These are phyloP conservation scores for Notodonta ziczac DNA, from an alignment of 2,888 invertebrate species.

Conservation along the genomic window DNA sequence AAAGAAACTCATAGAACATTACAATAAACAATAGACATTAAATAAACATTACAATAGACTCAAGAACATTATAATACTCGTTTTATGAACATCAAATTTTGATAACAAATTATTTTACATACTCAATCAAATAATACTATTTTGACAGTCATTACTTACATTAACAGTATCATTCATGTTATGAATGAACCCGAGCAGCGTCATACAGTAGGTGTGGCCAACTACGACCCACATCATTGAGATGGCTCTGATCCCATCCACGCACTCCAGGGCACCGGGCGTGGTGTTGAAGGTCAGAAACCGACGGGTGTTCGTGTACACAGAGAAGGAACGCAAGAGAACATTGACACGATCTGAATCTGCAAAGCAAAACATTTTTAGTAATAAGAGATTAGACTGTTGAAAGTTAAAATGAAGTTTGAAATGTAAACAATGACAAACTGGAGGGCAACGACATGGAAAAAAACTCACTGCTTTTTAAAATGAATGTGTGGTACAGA, in stretches of 20 bases:
- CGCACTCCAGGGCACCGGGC: conserved; percentile 63
- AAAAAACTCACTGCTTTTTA: conserved; percentile 47
- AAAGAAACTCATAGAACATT: no score
- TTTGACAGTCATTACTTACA: conserved; percentile 34
- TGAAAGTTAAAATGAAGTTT: no score
- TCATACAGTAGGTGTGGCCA: conserved; percentile 64
- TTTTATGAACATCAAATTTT: no score
- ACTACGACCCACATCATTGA: conserved; percentile 78
- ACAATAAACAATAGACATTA: no score
- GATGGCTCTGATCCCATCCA: conserved; percentile 71
- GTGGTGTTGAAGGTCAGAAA: conserved; percentile 56
- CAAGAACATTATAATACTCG: no score
- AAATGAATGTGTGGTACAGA: conserved; percentile 42
- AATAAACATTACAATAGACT: no score
- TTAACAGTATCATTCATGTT: conserved; percentile 41
- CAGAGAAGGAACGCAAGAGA: conserved; percentile 58
- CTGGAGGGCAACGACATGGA: neutral
- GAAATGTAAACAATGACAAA: no score
- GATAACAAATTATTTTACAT: no score
- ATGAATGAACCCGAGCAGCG: conserved; percentile 48
- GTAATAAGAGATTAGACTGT: no score
- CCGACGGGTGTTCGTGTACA: conserved; percentile 68
- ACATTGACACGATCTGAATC: conserved; percentile 38
- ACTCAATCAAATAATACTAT: no score
- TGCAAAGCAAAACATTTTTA: conserved; percentile 16